phyloP scores from a whole-genome alignment of 2,797 vertebrate genomes.

The Poeciliopsis presidionis region DNA sequence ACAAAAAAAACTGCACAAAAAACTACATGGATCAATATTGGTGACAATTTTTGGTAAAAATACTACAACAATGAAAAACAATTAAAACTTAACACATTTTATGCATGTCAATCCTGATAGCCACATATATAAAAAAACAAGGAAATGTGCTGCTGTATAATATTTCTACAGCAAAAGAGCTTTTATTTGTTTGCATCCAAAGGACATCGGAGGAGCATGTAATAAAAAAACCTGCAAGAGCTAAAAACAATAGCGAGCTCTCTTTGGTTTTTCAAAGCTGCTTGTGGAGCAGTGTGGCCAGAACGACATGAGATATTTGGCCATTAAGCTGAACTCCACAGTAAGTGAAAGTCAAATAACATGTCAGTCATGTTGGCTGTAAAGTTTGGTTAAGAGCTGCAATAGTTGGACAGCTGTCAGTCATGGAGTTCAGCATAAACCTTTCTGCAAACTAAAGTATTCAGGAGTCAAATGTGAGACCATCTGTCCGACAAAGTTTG shows the following conservation, averaged over 20 bases:
- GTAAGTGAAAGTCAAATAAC: background rate
- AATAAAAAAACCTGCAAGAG: background rate
- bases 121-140: background rate
- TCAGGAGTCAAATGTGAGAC: background rate
- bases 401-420: background rate
- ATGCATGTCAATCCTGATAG: background rate
- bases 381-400: background rate
- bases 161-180: background rate
- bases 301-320: background rate
- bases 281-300: background rate
- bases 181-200: background rate
- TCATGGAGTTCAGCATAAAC: background rate
- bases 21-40: background rate
- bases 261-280: background rate
- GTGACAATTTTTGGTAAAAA: background rate
- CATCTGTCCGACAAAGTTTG: background rate
- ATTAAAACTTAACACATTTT: background rate
- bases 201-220: background rate
- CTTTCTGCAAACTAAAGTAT: background rate
- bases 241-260: background rate
- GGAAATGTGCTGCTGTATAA: background rate
- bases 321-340: background rate
- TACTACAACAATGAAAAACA: background rate
- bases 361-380: background rate
- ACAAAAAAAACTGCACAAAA: background rate